Percentiles rank a stretch among this genome's conserved stretches.
Conservation (phyloP, 2,113 vertebrate genomes). For the Clarias macrocephalus region DNA sequence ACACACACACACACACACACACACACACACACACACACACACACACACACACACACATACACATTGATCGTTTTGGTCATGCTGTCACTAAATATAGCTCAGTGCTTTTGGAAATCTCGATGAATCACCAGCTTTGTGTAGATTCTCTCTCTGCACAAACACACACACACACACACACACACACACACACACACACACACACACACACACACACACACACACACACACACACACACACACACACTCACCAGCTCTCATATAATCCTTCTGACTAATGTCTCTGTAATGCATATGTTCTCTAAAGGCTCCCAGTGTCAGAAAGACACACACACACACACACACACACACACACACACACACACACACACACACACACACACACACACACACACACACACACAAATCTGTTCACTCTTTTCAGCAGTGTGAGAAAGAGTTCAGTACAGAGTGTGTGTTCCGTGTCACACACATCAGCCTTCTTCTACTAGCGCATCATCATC, state of each 20-base stretch:
- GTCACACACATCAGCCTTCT: neutral
- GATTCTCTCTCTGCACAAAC: neutral
- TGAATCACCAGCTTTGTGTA: constrained; percentile 16
- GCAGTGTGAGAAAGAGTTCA: neutral
- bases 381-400: neutral
- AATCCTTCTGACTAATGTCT: constrained; percentile 3
- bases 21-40: no score
- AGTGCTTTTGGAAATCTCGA: constrained; percentile 3
- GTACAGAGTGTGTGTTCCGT: neutral
- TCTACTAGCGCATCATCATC: neutral
- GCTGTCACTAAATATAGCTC: constrained; percentile 1
- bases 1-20: no score
- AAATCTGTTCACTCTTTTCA: neutral
- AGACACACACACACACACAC: no score
- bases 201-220: neutral
- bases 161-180: neutral
- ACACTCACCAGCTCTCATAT: neutral
- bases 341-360: neutral
- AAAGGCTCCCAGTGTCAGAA: neutral
- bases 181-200: neutral
- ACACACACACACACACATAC: neutral
- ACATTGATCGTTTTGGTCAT: constrained; percentile 3
- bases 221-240: neutral
- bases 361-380: neutral
- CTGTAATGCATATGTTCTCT: constrained; percentile 11